These are phyloP conservation scores for Graphium colonna DNA, from an alignment of 2,888 invertebrate genomes.

Conservation along the genomic window DNA sequence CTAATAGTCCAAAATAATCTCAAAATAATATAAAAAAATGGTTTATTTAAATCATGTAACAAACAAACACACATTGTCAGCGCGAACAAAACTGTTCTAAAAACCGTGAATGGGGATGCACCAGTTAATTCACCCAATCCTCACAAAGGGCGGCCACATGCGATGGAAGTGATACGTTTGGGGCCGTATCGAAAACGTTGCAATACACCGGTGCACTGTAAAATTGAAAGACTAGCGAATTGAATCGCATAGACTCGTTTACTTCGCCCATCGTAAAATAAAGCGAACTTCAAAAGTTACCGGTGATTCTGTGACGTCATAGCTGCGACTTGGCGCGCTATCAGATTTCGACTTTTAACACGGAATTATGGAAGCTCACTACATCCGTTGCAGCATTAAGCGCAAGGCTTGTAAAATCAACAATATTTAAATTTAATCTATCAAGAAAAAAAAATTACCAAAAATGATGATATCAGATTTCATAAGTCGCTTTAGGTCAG, in stretches of 20 bases:
- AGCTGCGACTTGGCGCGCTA: too few species aligned
- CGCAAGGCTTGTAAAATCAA: too few species aligned
- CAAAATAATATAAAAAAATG: too few species aligned
- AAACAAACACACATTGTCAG: background rate
- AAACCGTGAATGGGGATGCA: background rate
- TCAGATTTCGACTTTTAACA: too few species aligned
- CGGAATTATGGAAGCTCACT: too few species aligned
- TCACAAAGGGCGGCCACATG: background rate
- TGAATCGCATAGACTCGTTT: slow-evolving; percentile 20
- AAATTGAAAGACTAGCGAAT: slow-evolving; percentile 24
- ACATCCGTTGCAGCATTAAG: too few species aligned
- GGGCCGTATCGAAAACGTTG: slow-evolving; percentile 16
- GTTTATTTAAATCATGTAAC: too few species aligned
- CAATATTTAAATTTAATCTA: too few species aligned
- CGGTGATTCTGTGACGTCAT: slow-evolving; percentile 13
- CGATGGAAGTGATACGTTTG: slow-evolving; percentile 1
- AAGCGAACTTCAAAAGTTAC: slow-evolving; percentile 23
- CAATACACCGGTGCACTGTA: slow-evolving; percentile 17
- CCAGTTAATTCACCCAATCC: background rate
- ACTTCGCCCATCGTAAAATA: slow-evolving; percentile 25
- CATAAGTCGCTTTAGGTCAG: too few species aligned
- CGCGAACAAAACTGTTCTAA: background rate
- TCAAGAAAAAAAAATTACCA: too few species aligned
- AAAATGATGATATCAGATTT: too few species aligned
- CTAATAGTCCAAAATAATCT: too few species aligned